phyloP scores from a whole-genome alignment of 2,797 vertebrate species.

The Eulemur rubriventer region DNA sequence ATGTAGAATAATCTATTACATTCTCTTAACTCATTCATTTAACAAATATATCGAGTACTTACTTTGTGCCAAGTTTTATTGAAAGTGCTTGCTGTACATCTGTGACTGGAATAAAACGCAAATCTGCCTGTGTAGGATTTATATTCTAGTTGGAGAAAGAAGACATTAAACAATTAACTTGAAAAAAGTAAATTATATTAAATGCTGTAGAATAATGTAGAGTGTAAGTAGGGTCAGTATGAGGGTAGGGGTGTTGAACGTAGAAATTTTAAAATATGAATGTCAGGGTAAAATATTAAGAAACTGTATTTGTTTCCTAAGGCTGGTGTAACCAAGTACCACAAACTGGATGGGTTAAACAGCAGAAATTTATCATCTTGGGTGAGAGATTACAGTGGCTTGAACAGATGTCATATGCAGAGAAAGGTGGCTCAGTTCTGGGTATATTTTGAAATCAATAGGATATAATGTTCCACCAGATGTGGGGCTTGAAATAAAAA shows the following conservation, averaged over 20 bases:
- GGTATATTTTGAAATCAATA: neutral
- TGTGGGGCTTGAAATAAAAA: neutral
- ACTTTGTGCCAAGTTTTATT: neutral
- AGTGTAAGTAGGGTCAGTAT: rapidly evolving
- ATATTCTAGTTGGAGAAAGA: neutral
- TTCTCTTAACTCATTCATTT: neutral
- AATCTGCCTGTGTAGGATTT: neutral
- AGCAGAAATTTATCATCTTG: neutral
- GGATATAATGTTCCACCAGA: neutral
- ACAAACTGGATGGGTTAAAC: neutral
- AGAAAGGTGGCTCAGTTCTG: neutral
- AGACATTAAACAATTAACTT: neutral
- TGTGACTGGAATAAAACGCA: neutral
- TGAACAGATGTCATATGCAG: neutral
- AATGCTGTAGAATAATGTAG: neutral
- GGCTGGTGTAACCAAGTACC: neutral
- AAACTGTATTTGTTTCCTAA: neutral
- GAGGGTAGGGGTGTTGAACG: neutral
- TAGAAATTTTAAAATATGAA: neutral
- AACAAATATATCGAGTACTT: neutral
- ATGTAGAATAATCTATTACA: neutral
- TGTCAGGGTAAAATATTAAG: neutral
- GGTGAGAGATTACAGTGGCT: rapidly evolving
- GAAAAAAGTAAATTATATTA: neutral
- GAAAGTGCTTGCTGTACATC: neutral